Percentiles rank a stretch among this genome's conserved stretches.
Evolutionary conservation across 2,888 invertebrate species (phyloP).

Genomic region (Timema cristinae): DNA sequence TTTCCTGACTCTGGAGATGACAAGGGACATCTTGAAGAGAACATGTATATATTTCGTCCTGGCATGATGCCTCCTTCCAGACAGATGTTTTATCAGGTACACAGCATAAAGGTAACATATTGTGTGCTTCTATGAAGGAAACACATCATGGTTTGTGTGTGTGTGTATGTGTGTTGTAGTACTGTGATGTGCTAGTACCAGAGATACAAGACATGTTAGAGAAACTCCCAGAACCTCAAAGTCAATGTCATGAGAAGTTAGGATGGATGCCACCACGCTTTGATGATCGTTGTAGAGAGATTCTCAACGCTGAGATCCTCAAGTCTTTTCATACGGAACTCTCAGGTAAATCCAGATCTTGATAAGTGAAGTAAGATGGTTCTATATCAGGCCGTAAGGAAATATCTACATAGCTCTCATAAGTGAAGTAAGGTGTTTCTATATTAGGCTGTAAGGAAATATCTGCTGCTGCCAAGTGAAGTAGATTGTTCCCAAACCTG

Average conservation of each 20-base stretch:
- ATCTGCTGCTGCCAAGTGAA: no score
- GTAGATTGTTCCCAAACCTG: no score
- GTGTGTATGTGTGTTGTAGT: constrained; percentile 49
- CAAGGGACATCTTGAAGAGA: constrained; percentile 46
- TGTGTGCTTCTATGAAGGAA: neutral
- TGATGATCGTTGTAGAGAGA: constrained; percentile 66
- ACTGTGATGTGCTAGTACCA: constrained; percentile 72
- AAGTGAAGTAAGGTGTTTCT: no score
- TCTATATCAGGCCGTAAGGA: no score
- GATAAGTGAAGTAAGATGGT: no score
- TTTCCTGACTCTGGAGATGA: constrained; percentile 31
- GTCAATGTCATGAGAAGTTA: constrained; percentile 64
- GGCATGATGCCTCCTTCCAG: constrained; percentile 73
- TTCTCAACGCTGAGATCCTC: constrained; percentile 50
- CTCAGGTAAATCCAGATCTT: no score
- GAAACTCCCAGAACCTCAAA: constrained; percentile 57
- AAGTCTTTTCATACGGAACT: no score
- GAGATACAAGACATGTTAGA: constrained; percentile 75
- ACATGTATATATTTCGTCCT: constrained; percentile 59
- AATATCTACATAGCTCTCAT: no score
- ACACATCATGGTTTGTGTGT: neutral
- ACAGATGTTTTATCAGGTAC: constrained; percentile 86
- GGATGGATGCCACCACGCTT: constrained; percentile 76
- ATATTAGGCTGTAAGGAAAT: no score
- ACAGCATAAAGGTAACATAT: constrained; percentile 19